Evolutionary conservation across 1,140 invertebrate genomes (phyloP).

Genomic region (Camponotus vicinus): DNA sequence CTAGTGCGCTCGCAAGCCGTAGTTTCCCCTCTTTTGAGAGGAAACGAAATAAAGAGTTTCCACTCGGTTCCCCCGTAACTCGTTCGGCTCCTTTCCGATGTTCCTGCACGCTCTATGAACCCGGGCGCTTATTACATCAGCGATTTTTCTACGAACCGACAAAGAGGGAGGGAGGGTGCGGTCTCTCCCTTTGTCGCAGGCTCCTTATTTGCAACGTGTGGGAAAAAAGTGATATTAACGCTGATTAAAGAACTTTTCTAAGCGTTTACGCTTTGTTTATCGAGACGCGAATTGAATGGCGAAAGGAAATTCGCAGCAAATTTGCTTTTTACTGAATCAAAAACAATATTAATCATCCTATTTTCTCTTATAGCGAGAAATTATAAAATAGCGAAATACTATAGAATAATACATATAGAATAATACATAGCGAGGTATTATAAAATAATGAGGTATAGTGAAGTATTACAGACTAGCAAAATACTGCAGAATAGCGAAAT

Average conservation of each 20-base stretch:
- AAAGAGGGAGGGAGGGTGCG: no score
- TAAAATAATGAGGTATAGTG: no score
- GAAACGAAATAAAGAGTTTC: slow-evolving; percentile 56
- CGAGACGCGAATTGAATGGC: neutral
- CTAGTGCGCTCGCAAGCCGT: neutral
- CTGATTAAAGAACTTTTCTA: slow-evolving; percentile 20
- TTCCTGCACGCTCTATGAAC: slow-evolving; percentile 50
- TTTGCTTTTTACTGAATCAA: neutral
- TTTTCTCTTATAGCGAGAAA: neutral
- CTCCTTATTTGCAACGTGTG: slow-evolving; percentile 30
- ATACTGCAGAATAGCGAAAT: no score
- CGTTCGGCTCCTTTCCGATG: slow-evolving; percentile 35
- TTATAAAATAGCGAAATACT: no score
- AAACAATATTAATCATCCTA: neutral
- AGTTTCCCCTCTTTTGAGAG: slow-evolving; percentile 24
- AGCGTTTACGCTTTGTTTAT: slow-evolving; percentile 32
- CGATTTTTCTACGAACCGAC: slow-evolving; percentile 34
- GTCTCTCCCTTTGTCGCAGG: neutral
- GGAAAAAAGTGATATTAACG: slow-evolving; percentile 17
- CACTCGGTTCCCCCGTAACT: slow-evolving; percentile 30
- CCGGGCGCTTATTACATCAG: slow-evolving; percentile 39
- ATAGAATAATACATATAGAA: no score
- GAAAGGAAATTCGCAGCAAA: neutral
- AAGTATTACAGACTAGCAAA: no score
- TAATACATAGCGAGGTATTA: no score